Percentiles rank a stretch among this genome's conserved stretches.
Evolutionary conservation across 2,113 vertebrate genomes (phyloP).

Genomic region (Ifrita kowaldi): DNA sequence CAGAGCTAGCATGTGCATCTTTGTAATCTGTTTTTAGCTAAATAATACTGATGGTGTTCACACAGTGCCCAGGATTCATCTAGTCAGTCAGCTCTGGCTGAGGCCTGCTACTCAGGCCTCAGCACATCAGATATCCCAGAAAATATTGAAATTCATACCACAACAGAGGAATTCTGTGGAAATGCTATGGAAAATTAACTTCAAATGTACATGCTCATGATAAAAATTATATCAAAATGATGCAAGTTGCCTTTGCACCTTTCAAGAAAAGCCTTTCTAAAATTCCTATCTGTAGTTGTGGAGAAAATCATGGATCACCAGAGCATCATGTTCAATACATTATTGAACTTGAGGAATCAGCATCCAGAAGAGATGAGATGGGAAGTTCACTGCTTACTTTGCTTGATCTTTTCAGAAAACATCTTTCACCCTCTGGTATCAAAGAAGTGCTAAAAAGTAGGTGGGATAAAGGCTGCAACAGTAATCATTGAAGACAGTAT

Average conservation of each 20-base stretch:
- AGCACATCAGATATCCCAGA: not conserved
- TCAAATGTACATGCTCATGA: not conserved
- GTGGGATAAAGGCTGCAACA: not conserved
- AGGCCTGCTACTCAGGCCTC: not conserved
- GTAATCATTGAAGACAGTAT: not conserved
- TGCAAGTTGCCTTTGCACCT: not conserved
- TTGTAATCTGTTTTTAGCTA: not conserved
- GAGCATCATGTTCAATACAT: not conserved
- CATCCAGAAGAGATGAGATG: not conserved
- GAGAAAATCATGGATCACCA: not conserved
- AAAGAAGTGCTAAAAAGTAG: not conserved
- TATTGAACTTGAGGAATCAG: not conserved
- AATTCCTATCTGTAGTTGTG: not conserved
- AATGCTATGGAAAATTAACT: not conserved
- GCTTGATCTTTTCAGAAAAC: not conserved
- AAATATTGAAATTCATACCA: not conserved
- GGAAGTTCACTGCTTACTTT: not conserved
- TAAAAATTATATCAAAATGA: not conserved
- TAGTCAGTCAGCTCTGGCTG: not conserved
- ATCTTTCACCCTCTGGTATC: not conserved
- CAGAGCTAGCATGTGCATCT: not conserved
- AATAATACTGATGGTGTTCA: not conserved
- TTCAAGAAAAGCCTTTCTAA: not conserved
- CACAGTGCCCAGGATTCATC: not conserved
- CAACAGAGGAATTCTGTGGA: not conserved